A percentile compares a stretch with the other conserved stretches of the same genome.
These are phyloP conservation scores for Sitobion miscanthi DNA, from an alignment of 1,140 invertebrate species.

Conservation along the genomic window DNA sequence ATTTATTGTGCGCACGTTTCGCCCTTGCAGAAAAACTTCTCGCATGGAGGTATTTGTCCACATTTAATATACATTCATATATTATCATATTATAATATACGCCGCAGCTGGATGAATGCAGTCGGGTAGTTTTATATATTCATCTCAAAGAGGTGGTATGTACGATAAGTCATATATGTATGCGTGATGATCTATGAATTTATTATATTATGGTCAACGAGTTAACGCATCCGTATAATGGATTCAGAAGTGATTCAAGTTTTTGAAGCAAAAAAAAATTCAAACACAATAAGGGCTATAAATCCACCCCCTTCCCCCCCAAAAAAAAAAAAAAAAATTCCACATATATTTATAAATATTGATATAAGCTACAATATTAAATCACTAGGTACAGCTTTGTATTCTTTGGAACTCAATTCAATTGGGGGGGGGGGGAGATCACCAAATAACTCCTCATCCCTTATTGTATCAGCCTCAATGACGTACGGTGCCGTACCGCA, in stretches of 20 bases:
- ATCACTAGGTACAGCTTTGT: neutral
- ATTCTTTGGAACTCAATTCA: neutral
- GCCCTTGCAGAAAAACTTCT: neutral
- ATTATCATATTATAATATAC: neutral
- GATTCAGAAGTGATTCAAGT: neutral
- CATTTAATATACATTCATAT: neutral
- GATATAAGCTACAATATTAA: no score
- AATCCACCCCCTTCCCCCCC: no score
- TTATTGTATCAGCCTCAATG: no score
- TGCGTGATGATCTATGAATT: neutral
- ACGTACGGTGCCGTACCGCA: neutral
- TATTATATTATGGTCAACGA: neutral
- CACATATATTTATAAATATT: no score
- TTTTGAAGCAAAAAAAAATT: neutral
- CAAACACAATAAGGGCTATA: no score
- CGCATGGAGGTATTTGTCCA: neutral
- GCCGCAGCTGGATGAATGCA: neutral
- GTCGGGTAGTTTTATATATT: neutral
- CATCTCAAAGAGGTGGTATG: neutral
- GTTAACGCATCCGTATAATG: neutral
- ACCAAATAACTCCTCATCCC: no score
- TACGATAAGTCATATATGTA: neutral
- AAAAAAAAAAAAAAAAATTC: no score
- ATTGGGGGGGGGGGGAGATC: neutral
- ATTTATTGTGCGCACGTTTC: neutral